A percentile compares a stretch with the other conserved stretches of the same genome.
Evolutionary conservation across 2,888 invertebrate genomes (phyloP).

Genomic region (Drosophila atroscutellata): DNA sequence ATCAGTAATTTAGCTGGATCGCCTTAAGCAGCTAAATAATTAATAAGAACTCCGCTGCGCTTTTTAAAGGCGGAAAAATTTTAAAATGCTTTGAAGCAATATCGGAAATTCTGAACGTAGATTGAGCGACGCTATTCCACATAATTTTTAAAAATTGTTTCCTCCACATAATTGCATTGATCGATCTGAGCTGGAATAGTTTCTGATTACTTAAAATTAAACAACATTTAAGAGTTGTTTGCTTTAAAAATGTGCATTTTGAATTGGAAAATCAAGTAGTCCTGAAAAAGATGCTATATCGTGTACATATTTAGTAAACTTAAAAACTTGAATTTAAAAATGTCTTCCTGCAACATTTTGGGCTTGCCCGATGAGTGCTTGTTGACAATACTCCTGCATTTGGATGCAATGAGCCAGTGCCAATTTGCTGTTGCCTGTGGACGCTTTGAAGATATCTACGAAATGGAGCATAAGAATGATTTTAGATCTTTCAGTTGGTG

Average conservation of each 20-base stretch:
- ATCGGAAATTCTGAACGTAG: background rate
- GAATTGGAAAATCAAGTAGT: background rate
- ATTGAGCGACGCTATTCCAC: no score
- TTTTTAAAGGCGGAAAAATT: background rate
- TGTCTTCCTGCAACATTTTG: slow-evolving; percentile 21
- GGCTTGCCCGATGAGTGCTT: slow-evolving; percentile 34
- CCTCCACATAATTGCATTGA: background rate
- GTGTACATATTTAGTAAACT: slow-evolving; percentile 1
- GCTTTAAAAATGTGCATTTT: background rate
- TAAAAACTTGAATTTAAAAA: background rate
- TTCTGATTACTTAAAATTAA: background rate
- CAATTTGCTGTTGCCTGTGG: slow-evolving; percentile 18
- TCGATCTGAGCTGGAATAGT: background rate
- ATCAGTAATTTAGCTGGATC: no score
- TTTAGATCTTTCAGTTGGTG: slow-evolving; percentile 23
- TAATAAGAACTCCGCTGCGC: background rate
- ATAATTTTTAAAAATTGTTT: background rate
- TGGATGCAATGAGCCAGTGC: slow-evolving; percentile 32
- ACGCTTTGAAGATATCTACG: slow-evolving; percentile 31
- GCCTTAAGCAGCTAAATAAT: background rate
- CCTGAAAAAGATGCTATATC: background rate
- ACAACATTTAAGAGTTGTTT: background rate
- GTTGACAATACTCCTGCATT: slow-evolving; percentile 8
- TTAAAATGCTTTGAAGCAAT: background rate
- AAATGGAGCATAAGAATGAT: background rate